Conservation (phyloP, 1,140 invertebrate genomes). For the Drosophila pectinifera region DNA sequence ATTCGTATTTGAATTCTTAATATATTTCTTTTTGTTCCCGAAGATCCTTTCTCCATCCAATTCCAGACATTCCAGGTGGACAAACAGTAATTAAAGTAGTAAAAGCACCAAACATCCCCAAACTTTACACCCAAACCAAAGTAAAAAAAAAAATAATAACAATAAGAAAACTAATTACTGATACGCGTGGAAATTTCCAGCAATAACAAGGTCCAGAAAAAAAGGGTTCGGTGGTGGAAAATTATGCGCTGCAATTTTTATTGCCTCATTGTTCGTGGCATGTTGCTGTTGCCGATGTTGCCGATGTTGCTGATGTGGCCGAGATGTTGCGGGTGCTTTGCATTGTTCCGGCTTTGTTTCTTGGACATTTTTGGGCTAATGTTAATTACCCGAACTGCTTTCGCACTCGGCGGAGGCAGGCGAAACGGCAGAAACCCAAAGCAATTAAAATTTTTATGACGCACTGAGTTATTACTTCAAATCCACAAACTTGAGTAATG, state of each 20-base stretch:
- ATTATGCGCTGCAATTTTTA: conserved; percentile 83
- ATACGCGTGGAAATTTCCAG: conserved; percentile 78
- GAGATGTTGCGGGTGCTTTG: conserved; percentile 63
- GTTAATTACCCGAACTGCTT: conserved; percentile 83
- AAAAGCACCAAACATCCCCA: conserved; percentile 1
- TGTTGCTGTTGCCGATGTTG: conserved; percentile 41
- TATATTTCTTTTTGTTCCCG: not conserved
- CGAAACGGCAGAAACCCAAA: conserved; percentile 63
- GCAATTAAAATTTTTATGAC: conserved; percentile 84
- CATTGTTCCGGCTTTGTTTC: conserved; percentile 67
- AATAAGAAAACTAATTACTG: conserved; percentile 81
- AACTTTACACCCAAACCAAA: conserved; percentile 4
- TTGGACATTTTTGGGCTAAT: conserved; percentile 81
- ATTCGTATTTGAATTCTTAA: not conserved
- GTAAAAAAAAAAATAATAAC: conserved; percentile 39
- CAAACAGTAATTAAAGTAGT: conserved; percentile 19
- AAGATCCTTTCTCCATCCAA: conserved; percentile 4
- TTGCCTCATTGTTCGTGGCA: conserved; percentile 79
- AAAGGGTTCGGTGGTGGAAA: conserved; percentile 69
- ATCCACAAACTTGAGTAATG: conserved; percentile 83
- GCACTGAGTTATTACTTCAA: conserved; percentile 83
- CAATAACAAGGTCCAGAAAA: conserved; percentile 27
- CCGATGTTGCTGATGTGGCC: conserved; percentile 44
- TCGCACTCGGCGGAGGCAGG: conserved; percentile 58
- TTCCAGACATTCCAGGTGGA: not conserved